Evolutionary conservation across 2,888 invertebrate genomes (phyloP).

Genomic region (Microctonus aethiopoides): DNA sequence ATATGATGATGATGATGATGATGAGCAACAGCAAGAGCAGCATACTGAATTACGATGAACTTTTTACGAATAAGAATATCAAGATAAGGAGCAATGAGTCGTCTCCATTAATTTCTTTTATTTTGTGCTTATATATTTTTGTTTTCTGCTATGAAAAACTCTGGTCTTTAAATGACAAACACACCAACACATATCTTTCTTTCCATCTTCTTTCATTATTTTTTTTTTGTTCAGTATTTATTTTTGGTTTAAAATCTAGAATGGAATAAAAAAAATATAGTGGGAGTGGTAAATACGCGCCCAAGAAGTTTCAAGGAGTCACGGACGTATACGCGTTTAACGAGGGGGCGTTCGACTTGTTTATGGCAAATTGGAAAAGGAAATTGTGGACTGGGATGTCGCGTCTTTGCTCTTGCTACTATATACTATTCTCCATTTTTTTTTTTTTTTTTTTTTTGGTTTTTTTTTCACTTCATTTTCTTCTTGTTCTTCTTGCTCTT

Average conservation of each 20-base stretch:
- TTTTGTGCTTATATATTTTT: too few species aligned
- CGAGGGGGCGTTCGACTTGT: slow-evolving; percentile 60
- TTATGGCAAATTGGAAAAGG: slow-evolving; percentile 67
- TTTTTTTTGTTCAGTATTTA: background rate
- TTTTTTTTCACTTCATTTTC: background rate
- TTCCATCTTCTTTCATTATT: background rate
- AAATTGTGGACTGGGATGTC: slow-evolving; percentile 61
- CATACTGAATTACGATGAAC: too few species aligned
- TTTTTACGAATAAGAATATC: too few species aligned
- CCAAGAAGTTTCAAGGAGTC: slow-evolving; percentile 49
- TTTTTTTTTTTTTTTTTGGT: background rate
- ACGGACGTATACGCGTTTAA: slow-evolving; percentile 51
- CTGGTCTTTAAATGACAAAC: background rate
- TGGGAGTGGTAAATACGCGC: slow-evolving; percentile 10
- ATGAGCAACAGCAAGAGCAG: background rate
- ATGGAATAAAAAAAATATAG: slow-evolving; percentile 1
- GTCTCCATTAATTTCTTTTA: background rate
- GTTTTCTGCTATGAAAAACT: background rate
- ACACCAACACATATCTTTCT: background rate
- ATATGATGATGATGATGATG: too few species aligned
- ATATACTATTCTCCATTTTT: too few species aligned
- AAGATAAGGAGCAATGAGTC: background rate
- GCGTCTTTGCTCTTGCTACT: slow-evolving; percentile 32
- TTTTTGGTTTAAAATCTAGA: background rate
- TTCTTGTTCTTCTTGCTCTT: background rate